Evolutionary conservation across 2,113 vertebrate genomes (phyloP), one percentile per base, ranked within the genome.

Genomic region (Varanus komodoensis): DNA sequence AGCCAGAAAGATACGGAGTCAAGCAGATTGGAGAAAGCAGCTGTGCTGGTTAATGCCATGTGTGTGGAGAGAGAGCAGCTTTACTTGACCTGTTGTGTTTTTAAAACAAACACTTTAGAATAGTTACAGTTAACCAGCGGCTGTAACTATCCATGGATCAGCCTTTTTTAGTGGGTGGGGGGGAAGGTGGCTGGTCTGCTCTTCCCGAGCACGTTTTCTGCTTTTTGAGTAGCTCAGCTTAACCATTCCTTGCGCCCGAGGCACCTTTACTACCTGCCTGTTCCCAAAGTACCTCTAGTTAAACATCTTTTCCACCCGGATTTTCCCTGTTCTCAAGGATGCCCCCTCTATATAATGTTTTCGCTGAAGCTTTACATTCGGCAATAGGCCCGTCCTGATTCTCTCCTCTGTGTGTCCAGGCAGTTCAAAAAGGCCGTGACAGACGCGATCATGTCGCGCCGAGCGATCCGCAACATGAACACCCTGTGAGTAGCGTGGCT

Each of bases 381-480:
- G 71, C 1, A 0, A 11, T 14, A 8, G 1, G 27, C 8, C 14
- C 34, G 61, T 50, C 27, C 61, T 14, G 38, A 38, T 54, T 54
- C 7, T 57, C 8, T 8, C 27, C 54, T 27, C 0, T 68, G 7
- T 87, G 15, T 44, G 89, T 93, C 15, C 87, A 99, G 99, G 94
- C 99, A 99, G 95, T 99, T 99, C 94, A 99, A 99, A 97, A 99
- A 99, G 93, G 99, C 99, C 0, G 99, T 99, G 67, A 99, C 98
- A 0, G 99, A 99, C 0, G 99, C 99, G 74, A 99, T 99, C 94
- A 99, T 99, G 99, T 99, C 99, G 6, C 98, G 99, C 68, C 97
- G 99, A 85, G 99, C 99, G 80, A 99, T 99, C 90, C 98, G 99
- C 92, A 99, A 99, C 96, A 99, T 99, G 99, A 99, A 99, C 95